These are phyloP conservation scores for Amphiprion ocellaris DNA, from an alignment of 2,113 vertebrate species.

Conservation along the genomic window DNA sequence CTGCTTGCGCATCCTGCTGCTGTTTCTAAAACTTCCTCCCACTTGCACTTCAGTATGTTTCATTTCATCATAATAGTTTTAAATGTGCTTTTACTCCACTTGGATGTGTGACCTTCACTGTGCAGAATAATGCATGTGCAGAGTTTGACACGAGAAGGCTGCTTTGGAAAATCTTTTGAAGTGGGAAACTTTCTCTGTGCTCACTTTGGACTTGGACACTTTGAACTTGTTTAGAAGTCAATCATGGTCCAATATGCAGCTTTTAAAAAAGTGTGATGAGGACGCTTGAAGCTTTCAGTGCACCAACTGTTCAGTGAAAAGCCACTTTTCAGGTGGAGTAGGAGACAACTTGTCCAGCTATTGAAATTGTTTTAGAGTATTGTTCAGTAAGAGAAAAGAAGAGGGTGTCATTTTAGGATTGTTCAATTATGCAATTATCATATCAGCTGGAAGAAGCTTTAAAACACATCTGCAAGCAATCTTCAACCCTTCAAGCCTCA, in stretches of 20 bases:
- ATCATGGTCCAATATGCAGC: neutral
- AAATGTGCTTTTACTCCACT: conserved; percentile 1
- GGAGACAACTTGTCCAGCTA: no score
- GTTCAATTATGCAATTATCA: no score
- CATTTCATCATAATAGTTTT: conserved; percentile 28
- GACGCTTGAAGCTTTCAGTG: no score
- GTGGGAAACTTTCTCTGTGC: neutral
- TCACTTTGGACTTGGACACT: neutral
- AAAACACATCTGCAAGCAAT: no score
- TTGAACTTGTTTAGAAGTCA: neutral
- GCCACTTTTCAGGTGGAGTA: no score
- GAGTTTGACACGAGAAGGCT: neutral
- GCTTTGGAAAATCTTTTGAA: neutral
- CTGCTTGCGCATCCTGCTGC: conserved; percentile 7
- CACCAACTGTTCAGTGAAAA: no score
- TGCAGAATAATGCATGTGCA: conserved; percentile 1
- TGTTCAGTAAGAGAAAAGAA: no score
- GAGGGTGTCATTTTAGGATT: no score
- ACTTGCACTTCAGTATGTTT: conserved; percentile 15
- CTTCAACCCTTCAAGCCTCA: no score
- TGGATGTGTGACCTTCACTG: conserved; percentile 10
- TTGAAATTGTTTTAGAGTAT: no score
- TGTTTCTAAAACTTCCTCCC: conserved; percentile 27
- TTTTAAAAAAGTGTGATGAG: no score
- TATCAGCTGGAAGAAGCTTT: no score